Evolutionary conservation across 2,797 vertebrate genomes (phyloP).

Genomic region (Natrix natrix): DNA sequence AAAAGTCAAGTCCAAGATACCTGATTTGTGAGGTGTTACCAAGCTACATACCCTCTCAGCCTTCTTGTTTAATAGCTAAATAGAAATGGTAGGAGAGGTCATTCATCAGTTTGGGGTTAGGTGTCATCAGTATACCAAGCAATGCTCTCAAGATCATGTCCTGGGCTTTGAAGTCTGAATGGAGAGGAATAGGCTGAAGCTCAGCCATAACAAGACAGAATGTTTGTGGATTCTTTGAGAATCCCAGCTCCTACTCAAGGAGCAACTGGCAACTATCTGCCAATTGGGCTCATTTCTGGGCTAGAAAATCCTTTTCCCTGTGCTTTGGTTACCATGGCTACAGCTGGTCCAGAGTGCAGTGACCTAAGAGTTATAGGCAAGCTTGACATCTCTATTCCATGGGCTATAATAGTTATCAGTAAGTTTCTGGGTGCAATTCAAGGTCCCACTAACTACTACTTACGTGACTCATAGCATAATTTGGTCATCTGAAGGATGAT

Average conservation of each 20-base stretch:
- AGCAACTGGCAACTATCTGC: not conserved
- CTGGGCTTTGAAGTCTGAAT: not conserved
- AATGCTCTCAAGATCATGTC: not conserved
- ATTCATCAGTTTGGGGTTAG: not conserved
- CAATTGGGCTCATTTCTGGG: not conserved
- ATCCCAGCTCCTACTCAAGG: not conserved
- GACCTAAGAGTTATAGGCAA: not conserved
- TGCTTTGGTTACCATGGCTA: not conserved
- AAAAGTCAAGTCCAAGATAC: not conserved
- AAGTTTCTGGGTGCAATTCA: not conserved
- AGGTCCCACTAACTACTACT: not conserved
- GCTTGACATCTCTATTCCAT: not conserved
- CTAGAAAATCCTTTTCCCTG: not conserved
- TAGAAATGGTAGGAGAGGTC: not conserved
- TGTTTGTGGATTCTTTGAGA: not conserved
- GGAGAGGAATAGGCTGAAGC: not conserved
- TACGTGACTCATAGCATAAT: not conserved
- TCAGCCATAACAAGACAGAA: not conserved
- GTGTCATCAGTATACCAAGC: not conserved
- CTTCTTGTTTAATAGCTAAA: not conserved
- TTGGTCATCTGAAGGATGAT: not conserved
- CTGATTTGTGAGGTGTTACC: not conserved
- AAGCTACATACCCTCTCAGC: not conserved
- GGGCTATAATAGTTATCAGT: not conserved
- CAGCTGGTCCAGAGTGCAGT: not conserved